Evolutionary conservation across 1,140 invertebrate genomes (phyloP).

Genomic region (Polypedilum pembai): DNA sequence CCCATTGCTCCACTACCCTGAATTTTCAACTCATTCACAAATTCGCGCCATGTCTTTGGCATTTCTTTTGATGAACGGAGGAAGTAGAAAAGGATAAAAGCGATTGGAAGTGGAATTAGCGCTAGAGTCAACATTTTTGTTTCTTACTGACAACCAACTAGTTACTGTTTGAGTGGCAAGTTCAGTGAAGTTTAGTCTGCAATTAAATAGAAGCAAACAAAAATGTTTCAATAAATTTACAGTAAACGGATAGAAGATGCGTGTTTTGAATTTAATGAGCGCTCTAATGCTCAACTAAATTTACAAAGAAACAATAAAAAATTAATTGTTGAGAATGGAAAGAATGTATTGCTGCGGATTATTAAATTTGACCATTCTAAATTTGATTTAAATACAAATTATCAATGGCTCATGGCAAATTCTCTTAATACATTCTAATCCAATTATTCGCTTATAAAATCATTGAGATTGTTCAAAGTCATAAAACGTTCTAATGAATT

Average conservation of each 20-base stretch:
- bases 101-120: background rate
- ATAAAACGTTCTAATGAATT: too few relatives aligned
- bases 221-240: background rate
- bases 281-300: background rate
- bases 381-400: too few relatives aligned
- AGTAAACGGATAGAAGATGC: background rate
- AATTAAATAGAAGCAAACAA: background rate
- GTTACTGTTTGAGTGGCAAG: background rate
- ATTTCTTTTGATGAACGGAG: slow-evolving; percentile 41
- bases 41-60: slow-evolving; percentile 43
- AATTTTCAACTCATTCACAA: slow-evolving; percentile 47
- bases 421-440: too few relatives aligned
- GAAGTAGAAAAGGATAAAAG: slow-evolving; percentile 36
- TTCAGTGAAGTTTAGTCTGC: background rate
- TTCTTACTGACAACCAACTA: background rate
- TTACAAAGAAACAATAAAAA: too few relatives aligned
- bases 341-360: too few relatives aligned
- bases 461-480: too few relatives aligned
- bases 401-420: too few relatives aligned
- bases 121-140: background rate
- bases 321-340: too few relatives aligned
- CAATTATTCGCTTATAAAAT: too few relatives aligned
- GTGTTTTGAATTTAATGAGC: background rate
- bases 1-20: slow-evolving; percentile 47
- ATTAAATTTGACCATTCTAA: too few relatives aligned